phyloP scores from a whole-genome alignment of 1,140 invertebrate species.

The Procambarus virginalis region DNA sequence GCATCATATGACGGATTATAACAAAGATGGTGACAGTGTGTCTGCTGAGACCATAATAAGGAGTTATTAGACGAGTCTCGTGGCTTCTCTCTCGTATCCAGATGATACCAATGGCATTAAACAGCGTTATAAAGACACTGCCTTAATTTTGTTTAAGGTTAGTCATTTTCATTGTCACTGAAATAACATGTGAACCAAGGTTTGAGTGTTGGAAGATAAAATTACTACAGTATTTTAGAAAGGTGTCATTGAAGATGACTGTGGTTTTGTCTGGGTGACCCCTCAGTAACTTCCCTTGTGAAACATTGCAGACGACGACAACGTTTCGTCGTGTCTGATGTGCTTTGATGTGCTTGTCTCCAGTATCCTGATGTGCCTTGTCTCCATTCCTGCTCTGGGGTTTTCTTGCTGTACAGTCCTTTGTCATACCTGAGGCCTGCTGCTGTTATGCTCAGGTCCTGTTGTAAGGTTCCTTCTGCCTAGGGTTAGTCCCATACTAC shows the following conservation, averaged over 20 bases:
- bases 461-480: too few relatives aligned
- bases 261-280: neutral
- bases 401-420: too few relatives aligned
- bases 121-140: conserved; percentile 49
- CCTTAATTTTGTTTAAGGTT: conserved; percentile 52
- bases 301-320: too few relatives aligned
- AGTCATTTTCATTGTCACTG: neutral
- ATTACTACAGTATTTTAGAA: neutral
- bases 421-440: too few relatives aligned
- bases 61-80: conserved; percentile 45
- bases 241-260: neutral
- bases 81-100: conserved; percentile 29
- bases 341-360: too few relatives aligned
- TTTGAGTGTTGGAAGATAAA: neutral
- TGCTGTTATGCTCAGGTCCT: too few relatives aligned
- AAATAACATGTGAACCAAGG: neutral
- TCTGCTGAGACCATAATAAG: conserved; percentile 51
- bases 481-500: too few relatives aligned
- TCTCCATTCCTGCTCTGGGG: too few relatives aligned
- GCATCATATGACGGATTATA: conserved; percentile 55
- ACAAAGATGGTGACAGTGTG: conserved; percentile 55
- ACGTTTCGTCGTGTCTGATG: too few relatives aligned
- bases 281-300: too few relatives aligned
- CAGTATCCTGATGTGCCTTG: too few relatives aligned
- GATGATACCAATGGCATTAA: conserved; percentile 28